Base-by-base conservation (phyloP, 2,113 vertebrate genomes). In the Corythornis madagascariensis region DNA sequence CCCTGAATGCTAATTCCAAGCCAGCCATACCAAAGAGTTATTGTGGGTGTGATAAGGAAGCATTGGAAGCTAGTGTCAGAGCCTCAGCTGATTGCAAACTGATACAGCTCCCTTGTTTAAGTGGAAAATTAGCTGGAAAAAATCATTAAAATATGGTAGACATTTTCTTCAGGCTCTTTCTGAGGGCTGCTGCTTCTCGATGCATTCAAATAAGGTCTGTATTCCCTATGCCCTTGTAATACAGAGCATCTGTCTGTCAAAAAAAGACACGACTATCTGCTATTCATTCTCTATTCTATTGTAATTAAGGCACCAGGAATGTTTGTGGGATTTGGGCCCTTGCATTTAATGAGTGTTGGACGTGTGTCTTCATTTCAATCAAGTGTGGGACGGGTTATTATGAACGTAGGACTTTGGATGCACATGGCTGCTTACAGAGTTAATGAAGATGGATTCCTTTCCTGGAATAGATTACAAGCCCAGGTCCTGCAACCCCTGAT, bases 41-140 rank as follows among this genome's bases (percentile, higher is more conserved):
- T 5, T 71, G 69, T 43, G 31, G 88, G 59, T 88, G 90, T 74
- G 95, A 94, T 95, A 95, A 95, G 90, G 71, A 89, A 92, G 79
- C 60, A 33, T 75, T 88, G 93, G 45, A 88, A 92, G 90, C 79
- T 63, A 52, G 64, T 60, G 83, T 71, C 72, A 86, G 85, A 35
- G 85, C 5, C 85, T 86, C 90, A 89, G 90, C 93, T 95, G 95
- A 95, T 91, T 88, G 90, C 52, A 88, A 80, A 64, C 83, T 77
- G 93, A 95, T 95, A 95, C n/a, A 29, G 47, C 60, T 92, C 67
- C 72, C 84, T 93, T 89, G 67, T 75, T 93, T 91, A 92, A 95
- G 81, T 95, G 92, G 91, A 96, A 96, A 96, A 95, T 95, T 94
- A 94, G 74, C 88, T 87, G 60, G 75, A 56, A 88, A 90, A 92